Evolutionary conservation across 1,140 invertebrate species (phyloP), one percentile per base, ranked within the genome.

Genomic region (Ditylenchus dipsaci): DNA sequence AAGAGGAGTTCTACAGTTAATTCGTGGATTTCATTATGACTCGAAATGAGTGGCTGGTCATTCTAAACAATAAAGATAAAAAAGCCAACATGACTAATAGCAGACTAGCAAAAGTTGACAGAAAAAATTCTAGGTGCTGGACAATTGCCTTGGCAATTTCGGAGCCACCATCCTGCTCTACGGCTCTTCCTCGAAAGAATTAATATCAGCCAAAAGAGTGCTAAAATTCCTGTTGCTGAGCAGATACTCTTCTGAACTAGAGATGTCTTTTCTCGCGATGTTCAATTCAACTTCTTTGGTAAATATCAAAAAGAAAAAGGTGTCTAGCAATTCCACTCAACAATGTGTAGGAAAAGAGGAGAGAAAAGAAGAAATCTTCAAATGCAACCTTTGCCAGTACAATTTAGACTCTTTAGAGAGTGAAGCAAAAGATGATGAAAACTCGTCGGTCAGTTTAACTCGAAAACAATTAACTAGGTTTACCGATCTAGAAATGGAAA

Each of bases 121-220:
- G n/a, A 38, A 38, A 38, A 11, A 38, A 38, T 38, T 38, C 11
- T 38, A 38, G 33, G 33, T 38, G 33, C 23, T 53, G 15, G 49
- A 53, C 49, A 53, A 53, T 53, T 53, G 49, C 23, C 8, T 21
- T 5, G 49, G 49, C n/a, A 53, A 53, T 53, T 53, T 53, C 15
- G 49, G 49, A 53, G 49, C 49, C 77, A 93, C 93, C 0, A 89
- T 97, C 33, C 81, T 95, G 8, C 82, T 98, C 0, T 87, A 92
- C 38, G 94, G 94, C 0, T 90, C 87, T 1, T 87, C 88, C 0
- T 84, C 88, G 60, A 80, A 84, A 9, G 93, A 97, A 83, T 85
- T 97, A 8, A 87, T 88, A 13, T 83, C 81, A 63, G 86, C 85
- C 65, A 82, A 84, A 72, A 33, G 76, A 23, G 65, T 82, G 19